These are phyloP conservation scores for Siniperca chuatsi DNA, from an alignment of 2,113 vertebrate species.

Conservation along the genomic window DNA sequence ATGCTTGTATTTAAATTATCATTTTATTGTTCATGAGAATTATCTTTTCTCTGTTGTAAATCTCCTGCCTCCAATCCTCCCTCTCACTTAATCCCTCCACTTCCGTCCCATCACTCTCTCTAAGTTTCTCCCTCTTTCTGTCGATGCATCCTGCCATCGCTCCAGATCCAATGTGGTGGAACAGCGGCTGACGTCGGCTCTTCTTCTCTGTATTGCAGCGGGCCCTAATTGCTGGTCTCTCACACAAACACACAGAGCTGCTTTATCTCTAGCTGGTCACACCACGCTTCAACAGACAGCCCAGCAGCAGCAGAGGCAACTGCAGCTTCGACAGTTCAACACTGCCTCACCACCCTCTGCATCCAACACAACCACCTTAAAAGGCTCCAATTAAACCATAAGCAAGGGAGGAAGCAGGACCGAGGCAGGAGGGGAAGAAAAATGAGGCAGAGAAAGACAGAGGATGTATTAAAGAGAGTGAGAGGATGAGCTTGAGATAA, in stretches of 20 bases:
- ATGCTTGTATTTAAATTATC: constrained; percentile 25
- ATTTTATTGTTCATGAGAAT: constrained; percentile 43
- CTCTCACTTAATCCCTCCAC: constrained; percentile 44
- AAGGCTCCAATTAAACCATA: constrained; percentile 77
- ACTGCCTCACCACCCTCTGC: constrained; percentile 47
- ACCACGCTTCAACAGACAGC: constrained; percentile 62
- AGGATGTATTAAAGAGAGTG: constrained; percentile 57
- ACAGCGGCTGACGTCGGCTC: constrained; percentile 67
- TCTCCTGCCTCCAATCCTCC: constrained; percentile 32
- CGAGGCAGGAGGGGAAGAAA: constrained; percentile 25
- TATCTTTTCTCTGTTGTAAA: constrained; percentile 34
- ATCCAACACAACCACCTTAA: constrained; percentile 61
- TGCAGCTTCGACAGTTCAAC: constrained; percentile 42
- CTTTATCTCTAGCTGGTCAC: constrained; percentile 76
- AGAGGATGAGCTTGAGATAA: constrained; percentile 55
- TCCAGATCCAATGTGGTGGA: constrained; percentile 55
- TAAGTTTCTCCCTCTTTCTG: constrained; percentile 21
- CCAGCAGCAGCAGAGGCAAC: constrained; percentile 51
- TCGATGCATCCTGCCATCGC: constrained; percentile 38
- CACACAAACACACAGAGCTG: constrained; percentile 67
- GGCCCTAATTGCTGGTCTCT: constrained; percentile 77
- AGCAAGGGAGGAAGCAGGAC: constrained; percentile 43
- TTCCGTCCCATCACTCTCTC: constrained; percentile 24
- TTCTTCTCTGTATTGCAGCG: constrained; percentile 55
- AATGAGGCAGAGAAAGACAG: constrained; percentile 46